phyloP scores from a whole-genome alignment of 1,140 invertebrate species.

The Brachionus manjavacas region DNA sequence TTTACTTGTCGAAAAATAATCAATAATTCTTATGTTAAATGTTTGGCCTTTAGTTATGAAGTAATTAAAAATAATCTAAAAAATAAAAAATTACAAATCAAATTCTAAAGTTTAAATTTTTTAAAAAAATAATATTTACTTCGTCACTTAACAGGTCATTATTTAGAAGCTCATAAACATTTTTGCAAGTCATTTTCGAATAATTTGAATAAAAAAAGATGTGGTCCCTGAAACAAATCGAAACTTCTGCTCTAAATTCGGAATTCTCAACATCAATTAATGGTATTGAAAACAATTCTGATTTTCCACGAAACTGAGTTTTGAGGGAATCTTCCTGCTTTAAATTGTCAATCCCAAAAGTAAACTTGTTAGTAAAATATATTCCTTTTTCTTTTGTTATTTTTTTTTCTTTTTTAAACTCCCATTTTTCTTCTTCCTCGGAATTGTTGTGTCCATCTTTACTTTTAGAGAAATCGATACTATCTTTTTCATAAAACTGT shows the following conservation, averaged over 20 bases:
- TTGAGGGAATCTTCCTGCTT: too few species aligned
- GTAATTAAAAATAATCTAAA: background rate
- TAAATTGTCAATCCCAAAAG: too few species aligned
- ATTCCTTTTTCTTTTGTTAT: too few species aligned
- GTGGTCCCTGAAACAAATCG: background rate
- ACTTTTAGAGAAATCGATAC: slow-evolving; percentile 1
- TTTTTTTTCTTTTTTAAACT: too few species aligned
- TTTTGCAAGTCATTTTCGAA: background rate
- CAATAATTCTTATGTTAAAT: background rate
- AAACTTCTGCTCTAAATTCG: background rate
- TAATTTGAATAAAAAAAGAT: background rate
- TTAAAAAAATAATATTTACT: background rate
- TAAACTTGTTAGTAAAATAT: too few species aligned
- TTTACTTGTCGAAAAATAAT: too few species aligned
- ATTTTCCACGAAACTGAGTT: too few species aligned
- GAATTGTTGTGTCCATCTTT: too few species aligned
- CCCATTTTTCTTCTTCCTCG: too few species aligned
- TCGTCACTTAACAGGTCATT: background rate
- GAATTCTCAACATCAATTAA: too few species aligned
- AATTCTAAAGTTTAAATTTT: background rate
- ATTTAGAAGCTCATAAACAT: background rate
- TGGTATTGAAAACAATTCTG: too few species aligned
- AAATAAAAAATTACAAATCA: background rate
- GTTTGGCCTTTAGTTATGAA: background rate
- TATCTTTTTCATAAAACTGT: background rate